Percentiles rank a stretch among this genome's conserved stretches.
These are phyloP conservation scores for Entomyzon cyanotis DNA, from an alignment of 2,113 vertebrate species.

Conservation along the genomic window DNA sequence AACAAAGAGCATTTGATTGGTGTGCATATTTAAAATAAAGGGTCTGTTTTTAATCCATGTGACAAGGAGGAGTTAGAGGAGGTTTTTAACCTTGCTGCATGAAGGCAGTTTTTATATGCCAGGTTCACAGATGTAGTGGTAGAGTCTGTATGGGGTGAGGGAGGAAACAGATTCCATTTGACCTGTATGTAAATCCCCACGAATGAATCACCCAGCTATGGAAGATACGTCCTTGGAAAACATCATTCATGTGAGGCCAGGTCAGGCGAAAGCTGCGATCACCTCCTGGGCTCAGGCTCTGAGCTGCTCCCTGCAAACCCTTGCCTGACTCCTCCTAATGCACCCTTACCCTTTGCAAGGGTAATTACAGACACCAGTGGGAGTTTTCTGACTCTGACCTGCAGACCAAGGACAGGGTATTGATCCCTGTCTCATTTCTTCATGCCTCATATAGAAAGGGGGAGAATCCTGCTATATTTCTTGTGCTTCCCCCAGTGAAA, in stretches of 20 bases:
- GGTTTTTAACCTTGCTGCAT: background rate
- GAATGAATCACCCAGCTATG: background rate
- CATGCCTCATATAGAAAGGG: background rate
- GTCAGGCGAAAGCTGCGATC: rapidly evolving
- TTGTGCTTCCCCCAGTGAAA: rapidly evolving
- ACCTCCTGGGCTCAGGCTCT: background rate
- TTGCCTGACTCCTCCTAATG: background rate
- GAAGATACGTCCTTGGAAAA: slow-evolving; percentile 16
- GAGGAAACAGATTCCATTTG: background rate
- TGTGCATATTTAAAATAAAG: background rate
- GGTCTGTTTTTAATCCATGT: background rate
- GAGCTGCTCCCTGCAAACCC: background rate
- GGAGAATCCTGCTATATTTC: background rate
- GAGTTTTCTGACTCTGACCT: background rate
- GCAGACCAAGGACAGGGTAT: background rate
- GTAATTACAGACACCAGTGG: background rate
- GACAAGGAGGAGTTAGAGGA: background rate
- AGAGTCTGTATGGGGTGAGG: background rate
- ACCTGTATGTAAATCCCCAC: slow-evolving; percentile 18
- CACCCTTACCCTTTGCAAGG: background rate
- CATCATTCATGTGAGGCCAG: background rate
- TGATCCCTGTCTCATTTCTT: slow-evolving; percentile 15
- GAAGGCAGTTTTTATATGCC: background rate
- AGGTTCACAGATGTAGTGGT: background rate
- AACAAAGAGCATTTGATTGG: background rate